phyloP scores from a whole-genome alignment of 1,140 invertebrate genomes.

The Cydia splendana region DNA sequence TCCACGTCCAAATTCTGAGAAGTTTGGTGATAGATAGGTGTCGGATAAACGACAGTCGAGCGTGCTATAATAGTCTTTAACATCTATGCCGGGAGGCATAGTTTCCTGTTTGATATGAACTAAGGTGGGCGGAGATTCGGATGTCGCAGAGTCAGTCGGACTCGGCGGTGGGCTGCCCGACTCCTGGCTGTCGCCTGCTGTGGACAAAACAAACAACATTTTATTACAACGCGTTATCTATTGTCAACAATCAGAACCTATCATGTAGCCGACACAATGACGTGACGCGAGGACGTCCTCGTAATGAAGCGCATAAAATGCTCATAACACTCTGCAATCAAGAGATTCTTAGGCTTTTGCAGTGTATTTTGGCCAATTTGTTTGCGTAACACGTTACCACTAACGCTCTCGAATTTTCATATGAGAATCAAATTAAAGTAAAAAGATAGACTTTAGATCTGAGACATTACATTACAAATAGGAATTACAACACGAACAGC shows the following conservation, averaged over 20 bases:
- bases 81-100: slow-evolving; percentile 70
- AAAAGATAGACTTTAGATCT: no score
- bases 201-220: slow-evolving; percentile 50
- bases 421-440: no score
- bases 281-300: no score
- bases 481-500: no score
- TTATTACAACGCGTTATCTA: slow-evolving; percentile 26
- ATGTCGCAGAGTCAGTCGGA: slow-evolving; percentile 66
- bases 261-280: slow-evolving; percentile 24
- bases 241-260: slow-evolving; percentile 47
- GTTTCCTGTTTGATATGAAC: slow-evolving; percentile 74
- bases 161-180: slow-evolving; percentile 71
- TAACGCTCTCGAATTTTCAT: no score
- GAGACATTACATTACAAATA: no score
- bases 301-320: not conserved
- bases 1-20: slow-evolving; percentile 54
- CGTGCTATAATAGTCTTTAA: slow-evolving; percentile 68
- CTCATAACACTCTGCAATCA: no score
- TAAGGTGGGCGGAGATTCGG: slow-evolving; percentile 71
- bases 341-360: no score
- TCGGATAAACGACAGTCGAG: slow-evolving; percentile 67
- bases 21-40: slow-evolving; percentile 61
- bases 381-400: no score
- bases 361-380: no score
- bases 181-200: slow-evolving; percentile 75